These are phyloP conservation scores for Furcifer pardalis DNA, from an alignment of 2,797 vertebrate genomes.

Conservation along the genomic window DNA sequence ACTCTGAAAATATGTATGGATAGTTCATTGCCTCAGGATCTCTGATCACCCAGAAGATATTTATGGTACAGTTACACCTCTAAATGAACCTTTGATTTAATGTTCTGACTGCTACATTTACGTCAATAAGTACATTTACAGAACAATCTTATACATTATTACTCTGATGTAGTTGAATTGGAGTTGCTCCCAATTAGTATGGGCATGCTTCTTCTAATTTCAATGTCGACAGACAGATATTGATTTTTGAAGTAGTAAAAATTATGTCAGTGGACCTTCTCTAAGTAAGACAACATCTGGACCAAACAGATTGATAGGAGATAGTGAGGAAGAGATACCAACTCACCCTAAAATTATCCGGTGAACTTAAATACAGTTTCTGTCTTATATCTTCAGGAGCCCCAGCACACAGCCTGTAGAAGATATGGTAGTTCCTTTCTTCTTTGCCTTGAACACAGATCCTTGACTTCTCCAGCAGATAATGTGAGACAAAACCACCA, in stretches of 20 bases:
- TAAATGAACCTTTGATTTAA: too few species aligned
- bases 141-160: neutral
- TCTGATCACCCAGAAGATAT: too few species aligned
- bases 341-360: slow-evolving; percentile 93
- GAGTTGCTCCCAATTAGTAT: too few species aligned
- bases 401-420: slow-evolving; percentile 94
- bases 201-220: neutral
- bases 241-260: neutral
- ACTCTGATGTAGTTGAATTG: neutral
- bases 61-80: too few species aligned
- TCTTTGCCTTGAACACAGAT: slow-evolving; percentile 93
- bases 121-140: neutral
- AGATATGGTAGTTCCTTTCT: slow-evolving; percentile 98
- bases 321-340: neutral
- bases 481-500: slow-evolving; percentile 97
- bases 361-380: slow-evolving; percentile 90
- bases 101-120: too few species aligned
- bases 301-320: neutral
- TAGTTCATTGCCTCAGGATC: too few species aligned
- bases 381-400: slow-evolving; percentile 91
- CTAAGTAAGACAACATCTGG: neutral
- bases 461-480: slow-evolving; percentile 97
- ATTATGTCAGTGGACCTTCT: neutral
- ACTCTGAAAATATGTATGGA: too few species aligned
- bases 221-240: neutral